Conservation (phyloP, 1,140 invertebrate species). For the Teleopsis dalmanni region DNA sequence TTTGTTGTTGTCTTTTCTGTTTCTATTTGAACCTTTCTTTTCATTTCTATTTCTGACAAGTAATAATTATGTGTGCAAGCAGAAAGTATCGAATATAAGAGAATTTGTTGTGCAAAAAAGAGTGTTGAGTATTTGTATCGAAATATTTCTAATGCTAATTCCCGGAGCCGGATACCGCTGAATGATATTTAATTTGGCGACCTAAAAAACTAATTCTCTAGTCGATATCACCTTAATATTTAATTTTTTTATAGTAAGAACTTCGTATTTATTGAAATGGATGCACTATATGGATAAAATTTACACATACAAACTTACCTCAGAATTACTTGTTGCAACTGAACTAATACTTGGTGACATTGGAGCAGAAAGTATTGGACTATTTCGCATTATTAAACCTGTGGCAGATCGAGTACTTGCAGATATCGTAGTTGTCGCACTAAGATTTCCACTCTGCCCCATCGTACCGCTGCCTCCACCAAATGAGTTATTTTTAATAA, state of each 20-base stretch:
- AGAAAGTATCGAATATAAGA: no score
- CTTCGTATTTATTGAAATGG: background rate
- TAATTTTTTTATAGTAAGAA: background rate
- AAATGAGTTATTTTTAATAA: conserved; percentile 4
- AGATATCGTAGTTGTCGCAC: background rate
- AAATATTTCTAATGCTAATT: no score
- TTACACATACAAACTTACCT: conserved; percentile 46
- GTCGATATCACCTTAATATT: no score
- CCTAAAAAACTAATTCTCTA: no score
- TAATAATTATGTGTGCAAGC: no score
- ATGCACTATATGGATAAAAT: background rate
- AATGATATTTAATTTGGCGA: no score
- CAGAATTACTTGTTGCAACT: conserved; percentile 64
- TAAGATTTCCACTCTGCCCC: background rate
- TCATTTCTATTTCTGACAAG: no score
- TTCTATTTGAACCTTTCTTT: no score
- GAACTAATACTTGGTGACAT: conserved; percentile 67
- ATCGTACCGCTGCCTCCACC: background rate
- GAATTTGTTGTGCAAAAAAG: no score
- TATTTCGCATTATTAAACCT: conserved; percentile 11
- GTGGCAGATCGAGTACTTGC: background rate
- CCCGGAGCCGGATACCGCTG: no score
- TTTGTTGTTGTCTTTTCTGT: no score
- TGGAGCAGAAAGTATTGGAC: conserved; percentile 36
- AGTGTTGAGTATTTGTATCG: no score